Evolutionary conservation across 2,797 vertebrate genomes (phyloP).

Genomic region (Serranus cabrilla): DNA sequence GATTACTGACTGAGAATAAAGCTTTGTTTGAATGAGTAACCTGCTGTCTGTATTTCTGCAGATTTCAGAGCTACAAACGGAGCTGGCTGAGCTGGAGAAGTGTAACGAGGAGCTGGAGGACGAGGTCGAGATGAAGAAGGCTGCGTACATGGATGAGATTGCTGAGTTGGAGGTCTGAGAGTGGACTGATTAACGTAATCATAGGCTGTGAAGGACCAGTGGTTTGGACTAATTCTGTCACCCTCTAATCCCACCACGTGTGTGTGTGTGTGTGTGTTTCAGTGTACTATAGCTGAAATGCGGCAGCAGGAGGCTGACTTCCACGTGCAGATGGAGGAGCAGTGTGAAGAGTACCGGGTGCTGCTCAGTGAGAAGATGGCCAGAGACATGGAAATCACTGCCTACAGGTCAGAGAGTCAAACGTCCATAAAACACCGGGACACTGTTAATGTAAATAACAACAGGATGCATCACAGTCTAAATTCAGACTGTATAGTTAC

Average conservation of each 20-base stretch:
- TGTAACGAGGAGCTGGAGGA: slow-evolving; percentile 76
- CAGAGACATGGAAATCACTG: slow-evolving; percentile 84
- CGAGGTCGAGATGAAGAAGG: slow-evolving; percentile 74
- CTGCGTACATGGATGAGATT: slow-evolving; percentile 75
- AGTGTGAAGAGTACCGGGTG: slow-evolving; percentile 80
- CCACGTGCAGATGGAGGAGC: slow-evolving; percentile 81
- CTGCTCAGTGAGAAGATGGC: slow-evolving; percentile 85
- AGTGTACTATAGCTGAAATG: slow-evolving; percentile 80
- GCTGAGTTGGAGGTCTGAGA: slow-evolving; percentile 81
- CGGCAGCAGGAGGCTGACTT: slow-evolving; percentile 72
- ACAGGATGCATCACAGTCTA: too few relatives aligned
- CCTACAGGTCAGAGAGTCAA: slow-evolving; percentile 80
- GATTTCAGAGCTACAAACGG: slow-evolving; percentile 77
- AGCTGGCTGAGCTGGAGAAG: slow-evolving; percentile 76
- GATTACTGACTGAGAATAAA: too few relatives aligned
- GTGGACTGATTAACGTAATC: slow-evolving; percentile 49
- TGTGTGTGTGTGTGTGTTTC: slow-evolving; percentile 17
- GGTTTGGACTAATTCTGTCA: slow-evolving; percentile 53
- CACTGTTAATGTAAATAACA: too few relatives aligned
- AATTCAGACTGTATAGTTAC: too few relatives aligned
- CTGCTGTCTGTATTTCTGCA: slow-evolving; percentile 53
- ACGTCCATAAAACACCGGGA: too few relatives aligned
- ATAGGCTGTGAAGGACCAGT: slow-evolving; percentile 41
- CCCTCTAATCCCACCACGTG: slow-evolving; percentile 7
- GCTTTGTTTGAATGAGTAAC: too few relatives aligned